Evolutionary conservation across 2,797 vertebrate species (phyloP), one percentile per base, ranked within the genome.

Genomic region (Spinibarbus caldwelli): DNA sequence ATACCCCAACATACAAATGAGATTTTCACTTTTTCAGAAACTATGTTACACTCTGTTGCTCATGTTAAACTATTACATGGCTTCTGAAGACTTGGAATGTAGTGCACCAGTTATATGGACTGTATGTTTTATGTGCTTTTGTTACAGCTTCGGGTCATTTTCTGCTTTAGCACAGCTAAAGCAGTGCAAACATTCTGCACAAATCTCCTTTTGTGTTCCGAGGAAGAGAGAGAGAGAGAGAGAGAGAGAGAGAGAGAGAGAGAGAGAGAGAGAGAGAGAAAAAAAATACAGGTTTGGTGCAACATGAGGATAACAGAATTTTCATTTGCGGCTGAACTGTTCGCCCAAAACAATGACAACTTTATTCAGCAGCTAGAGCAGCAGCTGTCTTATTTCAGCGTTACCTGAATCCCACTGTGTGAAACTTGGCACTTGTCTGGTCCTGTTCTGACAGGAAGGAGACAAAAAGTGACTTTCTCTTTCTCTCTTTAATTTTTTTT

Each of bases 371-470:
- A 64, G 77, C 57, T 21, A 78, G 49, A 26, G 75, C 23, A 26
- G 36, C 36, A 64, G 54, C 21, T 41, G 52, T 59, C 21, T 11
- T 52, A 23, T 36, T 49, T 23, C 19, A 75, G 23, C 7, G 47
- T 41, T 75, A 73, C 70, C 19, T 36, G 21, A 36, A 75, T 64
- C 23, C 34, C 41, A 64, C 26, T 64, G 38, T 45, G 38, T 66
- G 26, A 67, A 23, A 36, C 3, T n/a, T 49, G 62, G 59, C 10
- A 75, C 21, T 21, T 75, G 70, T 64, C 70, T 76, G 41, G 81
- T 62, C 26, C 19, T 82, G 80, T 62, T 82, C 52, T 82, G 52
- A 62, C 52, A 72, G 10, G 15, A 43, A 49, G 31, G 12, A 80
- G 12, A 52, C 23, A 52, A 36, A 36, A n/a, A 11, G 45, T 68